These are phyloP conservation scores for Pampusana beccarii DNA, from an alignment of 2,113 vertebrate genomes.

Conservation along the genomic window DNA sequence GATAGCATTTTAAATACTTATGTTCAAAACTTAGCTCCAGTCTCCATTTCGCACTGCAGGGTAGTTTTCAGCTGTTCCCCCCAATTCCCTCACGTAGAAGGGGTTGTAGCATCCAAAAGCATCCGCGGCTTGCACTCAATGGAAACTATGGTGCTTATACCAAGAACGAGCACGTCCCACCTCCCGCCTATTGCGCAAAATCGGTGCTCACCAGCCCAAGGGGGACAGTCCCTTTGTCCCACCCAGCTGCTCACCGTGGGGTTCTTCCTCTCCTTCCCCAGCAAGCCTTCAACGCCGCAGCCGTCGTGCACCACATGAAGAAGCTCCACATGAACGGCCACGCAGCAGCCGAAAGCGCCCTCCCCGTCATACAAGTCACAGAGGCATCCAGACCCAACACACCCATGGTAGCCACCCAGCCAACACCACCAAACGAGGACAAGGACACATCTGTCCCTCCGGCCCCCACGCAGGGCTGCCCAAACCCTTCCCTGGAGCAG, in stretches of 20 bases:
- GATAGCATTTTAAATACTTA: not conserved
- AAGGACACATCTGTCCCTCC: not conserved
- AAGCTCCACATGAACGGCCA: constrained; percentile 85
- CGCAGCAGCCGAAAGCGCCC: not conserved
- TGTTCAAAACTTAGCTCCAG: not conserved
- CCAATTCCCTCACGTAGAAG: fast-evolving
- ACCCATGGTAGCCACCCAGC: not conserved
- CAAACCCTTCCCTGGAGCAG: not conserved
- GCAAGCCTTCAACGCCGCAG: constrained; percentile 88
- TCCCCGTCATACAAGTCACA: not conserved
- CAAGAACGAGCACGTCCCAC: not conserved
- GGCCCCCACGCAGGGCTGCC: not conserved
- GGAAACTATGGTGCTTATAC: fast-evolving
- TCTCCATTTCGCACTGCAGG: not conserved
- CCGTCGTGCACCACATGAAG: constrained; percentile 87
- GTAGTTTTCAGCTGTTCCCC: not conserved
- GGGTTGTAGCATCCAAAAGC: not conserved
- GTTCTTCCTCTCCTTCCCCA: constrained; percentile 52
- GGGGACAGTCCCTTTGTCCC: not conserved
- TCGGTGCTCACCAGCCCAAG: fast-evolving
- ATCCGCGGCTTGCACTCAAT: not conserved
- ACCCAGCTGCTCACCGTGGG: not conserved
- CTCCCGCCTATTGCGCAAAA: fast-evolving
- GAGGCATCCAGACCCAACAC: constrained; percentile 56
- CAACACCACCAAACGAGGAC: not conserved